Evolutionary conservation across 2,888 invertebrate genomes (phyloP), one percentile per base, ranked within the genome.

Genomic region (Silvanus unidentatus): DNA sequence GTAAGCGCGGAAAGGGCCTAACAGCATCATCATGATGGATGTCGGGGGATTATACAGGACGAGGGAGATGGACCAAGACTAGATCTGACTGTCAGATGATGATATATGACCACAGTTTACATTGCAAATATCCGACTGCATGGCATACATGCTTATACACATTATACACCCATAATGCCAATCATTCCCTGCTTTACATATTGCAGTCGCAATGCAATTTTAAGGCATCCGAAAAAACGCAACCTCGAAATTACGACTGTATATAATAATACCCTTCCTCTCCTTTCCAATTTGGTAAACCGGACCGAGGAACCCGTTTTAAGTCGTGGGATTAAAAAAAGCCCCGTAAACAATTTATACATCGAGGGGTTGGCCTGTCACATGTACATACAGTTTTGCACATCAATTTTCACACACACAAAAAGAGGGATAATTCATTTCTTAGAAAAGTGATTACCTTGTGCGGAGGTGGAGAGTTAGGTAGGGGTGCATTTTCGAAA

Each of bases 11-110:
- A 53, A 51, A 43, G 45, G 43, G 45, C 50, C 49, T 52, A 55
- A 50, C 55, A 12, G 32, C 32, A 52, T 53, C 54, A 52, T 53
- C 62, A 66, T 66, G 66, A 66, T 66, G 66, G 66, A 66, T 66
- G 65, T 59, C 42, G 55, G 56, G 58, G 61, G 62, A 63, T 65
- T 63, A 37, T 37, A 64, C 57, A 58, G 61, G 62, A 60, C 61
- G 59, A 58, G 59, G 58, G 62, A 61, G 62, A 62, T 60, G 63
- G 64, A 62, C 63, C 63, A 63, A 59, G 63, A 65, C 64, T 66
- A 64, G 65, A 66, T 67, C 65, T 62, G 58, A 55, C 64, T 67
- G 66, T 67, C 66, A 65, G 49, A 54, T 51, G 58, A 66, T 66
- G 66, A 66, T 66, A 60, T 64, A 65, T 60, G 63, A 57, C 54